phyloP scores from a whole-genome alignment of 2,888 invertebrate species.

The Drosophila lutescens region DNA sequence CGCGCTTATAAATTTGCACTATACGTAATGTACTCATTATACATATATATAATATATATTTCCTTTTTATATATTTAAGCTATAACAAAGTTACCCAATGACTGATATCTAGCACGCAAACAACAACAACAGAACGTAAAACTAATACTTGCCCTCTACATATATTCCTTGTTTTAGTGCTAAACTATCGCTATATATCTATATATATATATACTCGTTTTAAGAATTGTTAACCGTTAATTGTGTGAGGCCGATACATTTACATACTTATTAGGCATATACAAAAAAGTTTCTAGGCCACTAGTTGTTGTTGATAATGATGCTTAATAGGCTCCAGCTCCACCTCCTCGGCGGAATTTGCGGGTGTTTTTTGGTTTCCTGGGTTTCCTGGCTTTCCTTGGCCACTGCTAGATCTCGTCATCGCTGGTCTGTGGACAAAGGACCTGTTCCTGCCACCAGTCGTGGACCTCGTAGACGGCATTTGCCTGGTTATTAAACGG shows the following conservation, averaged over 20 bases:
- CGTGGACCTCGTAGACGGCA: slow-evolving; percentile 89
- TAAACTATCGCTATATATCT: slow-evolving; percentile 12
- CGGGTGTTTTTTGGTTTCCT: too few relatives aligned
- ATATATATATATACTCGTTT: slow-evolving; percentile 12
- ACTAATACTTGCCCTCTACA: slow-evolving; percentile 29
- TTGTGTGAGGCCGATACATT: slow-evolving; percentile 28
- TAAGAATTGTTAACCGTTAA: slow-evolving; percentile 26
- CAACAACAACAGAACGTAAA: slow-evolving; percentile 57
- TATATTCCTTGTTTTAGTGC: background rate
- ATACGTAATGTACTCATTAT: slow-evolving; percentile 17
- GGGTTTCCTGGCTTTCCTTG: too few relatives aligned
- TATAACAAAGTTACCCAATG: slow-evolving; percentile 54
- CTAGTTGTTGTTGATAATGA: slow-evolving; percentile 40
- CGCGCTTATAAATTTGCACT: slow-evolving; percentile 45
- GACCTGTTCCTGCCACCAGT: slow-evolving; percentile 94
- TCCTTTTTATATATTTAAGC: slow-evolving; percentile 52
- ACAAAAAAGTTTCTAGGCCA: slow-evolving; percentile 60
- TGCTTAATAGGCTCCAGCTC: slow-evolving; percentile 40
- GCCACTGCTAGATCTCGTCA: slow-evolving; percentile 85
- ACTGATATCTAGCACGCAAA: slow-evolving; percentile 40
- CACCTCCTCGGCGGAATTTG: slow-evolving; percentile 7
- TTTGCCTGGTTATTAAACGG: slow-evolving; percentile 83
- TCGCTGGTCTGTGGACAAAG: slow-evolving; percentile 87
- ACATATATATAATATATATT: slow-evolving; percentile 22
- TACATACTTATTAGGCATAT: slow-evolving; percentile 36